Evolutionary conservation across 1,140 invertebrate genomes (phyloP), one percentile per base, ranked within the genome.

Genomic region (Orius laevigatus): DNA sequence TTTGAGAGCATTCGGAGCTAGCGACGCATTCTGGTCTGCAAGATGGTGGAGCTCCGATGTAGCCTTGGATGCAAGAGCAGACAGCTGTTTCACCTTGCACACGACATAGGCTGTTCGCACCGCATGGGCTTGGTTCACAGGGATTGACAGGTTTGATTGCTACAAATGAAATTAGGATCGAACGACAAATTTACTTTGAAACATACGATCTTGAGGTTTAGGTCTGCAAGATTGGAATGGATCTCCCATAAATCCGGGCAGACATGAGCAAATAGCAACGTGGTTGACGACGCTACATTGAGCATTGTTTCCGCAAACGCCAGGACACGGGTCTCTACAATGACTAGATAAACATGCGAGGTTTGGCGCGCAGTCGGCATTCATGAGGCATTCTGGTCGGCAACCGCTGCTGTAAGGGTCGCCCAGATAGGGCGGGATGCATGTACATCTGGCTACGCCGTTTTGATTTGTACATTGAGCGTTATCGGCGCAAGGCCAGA

Each of bases 361-460:
- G 51, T 83, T 71, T 53, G 76, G 77, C 1, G 79, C 70, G 61
- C 88, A 92, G 55, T 91, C 84, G 2, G 77, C 72, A 59, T 80
- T 83, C 39, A 78, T 71, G 1, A 81, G 70, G 63, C 84, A 88
- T 63, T 88, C 84, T 0, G 84, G 81, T 52, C 76, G 75, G 55
- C 84, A 68, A 14, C 60, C 60, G 6, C 62, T 63, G 14, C 62
- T 56, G 49, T 64, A 64, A 9, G 62, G 61, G 50, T 65, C 62
- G 16, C 85, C 85, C 45, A 84, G 75, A 58, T 88, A 87, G 0
- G 84, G 85, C 51, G 84, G 81, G 58, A 87, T 83, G 59, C 86
- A 90, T 11, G 71, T 71, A 59, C 86, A 90, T 51, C 76, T 70
- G 2, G 79, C 75, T 19, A 70, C 65, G 11, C 76, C 75, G 58